Percentiles rank a stretch among this genome's conserved stretches.
phyloP scores from a whole-genome alignment of 2,113 vertebrate genomes.

The Rhea pennata region DNA sequence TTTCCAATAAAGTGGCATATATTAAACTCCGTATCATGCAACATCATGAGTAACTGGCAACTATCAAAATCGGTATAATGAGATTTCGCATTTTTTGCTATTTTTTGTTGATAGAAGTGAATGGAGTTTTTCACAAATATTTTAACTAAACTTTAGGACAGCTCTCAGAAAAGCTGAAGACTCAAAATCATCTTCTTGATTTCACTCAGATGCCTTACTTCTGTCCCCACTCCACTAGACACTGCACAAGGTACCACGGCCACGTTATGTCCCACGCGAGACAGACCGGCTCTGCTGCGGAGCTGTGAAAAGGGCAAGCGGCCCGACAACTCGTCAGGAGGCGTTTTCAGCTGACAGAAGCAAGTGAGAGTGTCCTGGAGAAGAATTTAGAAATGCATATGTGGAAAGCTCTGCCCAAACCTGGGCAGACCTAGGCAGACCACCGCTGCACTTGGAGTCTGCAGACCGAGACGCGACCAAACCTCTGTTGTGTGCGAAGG shows the following conservation, averaged over 20 bases:
- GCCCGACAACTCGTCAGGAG: rapidly evolving
- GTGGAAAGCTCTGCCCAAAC: background rate
- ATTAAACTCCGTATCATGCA: background rate
- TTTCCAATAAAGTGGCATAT: background rate
- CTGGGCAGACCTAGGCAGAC: rapidly evolving
- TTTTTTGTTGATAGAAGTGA: background rate
- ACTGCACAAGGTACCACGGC: background rate
- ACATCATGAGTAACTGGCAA: background rate
- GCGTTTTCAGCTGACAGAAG: background rate
- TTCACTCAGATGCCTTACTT: background rate
- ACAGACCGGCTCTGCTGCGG: background rate
- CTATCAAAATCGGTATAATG: background rate
- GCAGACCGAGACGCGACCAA: rapidly evolving
- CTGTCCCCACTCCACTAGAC: background rate
- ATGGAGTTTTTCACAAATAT: background rate
- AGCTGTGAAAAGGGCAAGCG: background rate
- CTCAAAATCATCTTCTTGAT: background rate
- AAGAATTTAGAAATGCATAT: background rate
- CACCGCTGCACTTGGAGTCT: too few relatives aligned
- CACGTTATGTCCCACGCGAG: rapidly evolving
- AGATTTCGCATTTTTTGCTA: background rate
- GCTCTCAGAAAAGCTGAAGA: background rate
- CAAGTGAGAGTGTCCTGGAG: rapidly evolving
- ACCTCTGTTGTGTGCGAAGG: too few relatives aligned
- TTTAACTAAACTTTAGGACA: background rate